Evolutionary conservation across 2,113 vertebrate species (phyloP).

Genomic region (Dicrurus megarhynchus): DNA sequence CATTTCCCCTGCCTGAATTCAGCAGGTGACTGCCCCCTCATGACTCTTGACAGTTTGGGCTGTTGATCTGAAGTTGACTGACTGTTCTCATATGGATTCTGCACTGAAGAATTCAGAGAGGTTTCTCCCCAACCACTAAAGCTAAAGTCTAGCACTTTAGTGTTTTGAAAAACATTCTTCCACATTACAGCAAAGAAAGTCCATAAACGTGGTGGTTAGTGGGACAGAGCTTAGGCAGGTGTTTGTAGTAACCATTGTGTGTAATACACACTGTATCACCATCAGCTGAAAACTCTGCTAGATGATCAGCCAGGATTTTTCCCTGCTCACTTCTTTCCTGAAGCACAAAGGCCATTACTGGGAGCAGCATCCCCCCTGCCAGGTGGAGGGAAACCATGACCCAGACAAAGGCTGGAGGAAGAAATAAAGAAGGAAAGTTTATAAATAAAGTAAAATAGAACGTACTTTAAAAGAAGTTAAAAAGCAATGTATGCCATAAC

Average conservation of each 20-base stretch:
- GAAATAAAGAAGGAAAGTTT: background rate
- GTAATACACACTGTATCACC: background rate
- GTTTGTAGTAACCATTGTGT: background rate
- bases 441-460: no score
- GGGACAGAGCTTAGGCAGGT: accelerated
- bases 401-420: background rate
- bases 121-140: background rate
- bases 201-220: accelerated
- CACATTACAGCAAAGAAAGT: accelerated
- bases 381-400: background rate
- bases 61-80: background rate
- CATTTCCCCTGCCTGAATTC: background rate
- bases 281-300: background rate
- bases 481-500: background rate
- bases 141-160: background rate
- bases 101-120: background rate
- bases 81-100: background rate
- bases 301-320: accelerated
- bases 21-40: background rate
- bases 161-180: background rate
- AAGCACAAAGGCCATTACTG: background rate
- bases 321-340: accelerated
- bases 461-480: background rate
- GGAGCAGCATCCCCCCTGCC: background rate
- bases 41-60: background rate